Conservation (phyloP, 2,888 invertebrate genomes). For the Esperia sulphurella region DNA sequence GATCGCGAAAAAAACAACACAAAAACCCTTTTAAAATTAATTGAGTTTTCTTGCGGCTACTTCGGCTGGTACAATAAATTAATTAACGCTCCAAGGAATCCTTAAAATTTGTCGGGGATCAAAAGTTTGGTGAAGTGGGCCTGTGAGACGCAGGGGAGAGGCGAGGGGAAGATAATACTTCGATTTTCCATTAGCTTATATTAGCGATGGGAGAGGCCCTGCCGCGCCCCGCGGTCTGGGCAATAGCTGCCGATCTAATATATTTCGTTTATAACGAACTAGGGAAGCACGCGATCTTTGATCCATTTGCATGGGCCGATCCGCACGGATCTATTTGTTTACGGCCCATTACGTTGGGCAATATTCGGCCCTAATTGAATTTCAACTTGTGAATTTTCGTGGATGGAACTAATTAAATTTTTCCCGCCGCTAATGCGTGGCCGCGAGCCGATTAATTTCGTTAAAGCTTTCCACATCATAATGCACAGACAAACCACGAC, state of each 20-base stretch:
- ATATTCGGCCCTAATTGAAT: constrained; percentile 68
- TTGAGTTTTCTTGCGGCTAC: constrained; percentile 79
- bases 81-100: constrained; percentile 77
- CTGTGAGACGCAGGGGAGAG: constrained; percentile 27
- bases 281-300: constrained; percentile 74
- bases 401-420: constrained; percentile 65
- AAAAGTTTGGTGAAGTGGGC: constrained; percentile 61
- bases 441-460: constrained; percentile 30
- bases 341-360: constrained; percentile 57
- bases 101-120: constrained; percentile 76
- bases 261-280: constrained; percentile 66
- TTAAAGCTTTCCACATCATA: too few relatives aligned
- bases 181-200: constrained; percentile 77
- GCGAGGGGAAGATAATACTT: constrained; percentile 67
- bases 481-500: too few relatives aligned
- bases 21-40: constrained; percentile 80
- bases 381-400: constrained; percentile 64
- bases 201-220: constrained; percentile 66
- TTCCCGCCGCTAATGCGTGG: constrained; percentile 42
- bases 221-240: constrained; percentile 52
- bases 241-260: constrained; percentile 61
- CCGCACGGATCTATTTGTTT: constrained; percentile 60
- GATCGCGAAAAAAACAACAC: constrained; percentile 72
- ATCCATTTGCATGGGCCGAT: constrained; percentile 68
- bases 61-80: constrained; percentile 75